phyloP scores from a whole-genome alignment of 1,140 invertebrate species.

The Ceratina japonica region DNA sequence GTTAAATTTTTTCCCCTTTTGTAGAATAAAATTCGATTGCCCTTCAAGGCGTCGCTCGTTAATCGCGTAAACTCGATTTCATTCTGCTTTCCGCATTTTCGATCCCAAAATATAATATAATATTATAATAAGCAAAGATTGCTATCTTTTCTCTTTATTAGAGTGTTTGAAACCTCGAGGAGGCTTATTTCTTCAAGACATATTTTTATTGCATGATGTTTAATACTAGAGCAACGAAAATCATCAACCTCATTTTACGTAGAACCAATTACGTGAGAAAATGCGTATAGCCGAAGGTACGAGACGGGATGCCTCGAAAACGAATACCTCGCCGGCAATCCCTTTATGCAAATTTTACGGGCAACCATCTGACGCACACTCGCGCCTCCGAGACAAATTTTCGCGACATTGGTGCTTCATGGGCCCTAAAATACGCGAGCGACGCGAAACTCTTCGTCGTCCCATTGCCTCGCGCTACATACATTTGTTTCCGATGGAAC shows the following conservation, averaged over 20 bases:
- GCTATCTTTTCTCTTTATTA: too few relatives aligned
- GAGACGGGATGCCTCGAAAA: slow-evolving; percentile 13
- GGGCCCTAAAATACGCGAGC: slow-evolving; percentile 16
- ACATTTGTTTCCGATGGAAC: slow-evolving; percentile 16
- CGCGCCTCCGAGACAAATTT: slow-evolving; percentile 40
- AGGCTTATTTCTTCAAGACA: too few relatives aligned
- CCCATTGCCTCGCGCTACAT: neutral
- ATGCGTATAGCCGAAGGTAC: neutral
- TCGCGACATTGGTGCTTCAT: slow-evolving; percentile 38
- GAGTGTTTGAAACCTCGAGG: too few relatives aligned
- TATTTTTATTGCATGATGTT: neutral
- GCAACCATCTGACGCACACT: slow-evolving; percentile 7
- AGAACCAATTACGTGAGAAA: slow-evolving; percentile 42
- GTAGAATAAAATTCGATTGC: too few relatives aligned
- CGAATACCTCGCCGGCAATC: slow-evolving; percentile 14
- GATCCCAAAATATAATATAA: too few relatives aligned
- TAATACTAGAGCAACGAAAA: slow-evolving; percentile 19
- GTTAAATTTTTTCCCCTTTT: too few relatives aligned
- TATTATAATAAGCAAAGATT: too few relatives aligned
- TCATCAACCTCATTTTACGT: slow-evolving; percentile 19
- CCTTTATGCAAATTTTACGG: slow-evolving; percentile 41
- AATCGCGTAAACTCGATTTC: too few relatives aligned
- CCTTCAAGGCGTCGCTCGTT: too few relatives aligned
- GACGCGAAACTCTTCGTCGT: slow-evolving; percentile 33
- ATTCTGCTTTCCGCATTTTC: too few relatives aligned